Evolutionary conservation across 2,888 invertebrate species (phyloP).

Genomic region (Caenorhabditis sinica): DNA sequence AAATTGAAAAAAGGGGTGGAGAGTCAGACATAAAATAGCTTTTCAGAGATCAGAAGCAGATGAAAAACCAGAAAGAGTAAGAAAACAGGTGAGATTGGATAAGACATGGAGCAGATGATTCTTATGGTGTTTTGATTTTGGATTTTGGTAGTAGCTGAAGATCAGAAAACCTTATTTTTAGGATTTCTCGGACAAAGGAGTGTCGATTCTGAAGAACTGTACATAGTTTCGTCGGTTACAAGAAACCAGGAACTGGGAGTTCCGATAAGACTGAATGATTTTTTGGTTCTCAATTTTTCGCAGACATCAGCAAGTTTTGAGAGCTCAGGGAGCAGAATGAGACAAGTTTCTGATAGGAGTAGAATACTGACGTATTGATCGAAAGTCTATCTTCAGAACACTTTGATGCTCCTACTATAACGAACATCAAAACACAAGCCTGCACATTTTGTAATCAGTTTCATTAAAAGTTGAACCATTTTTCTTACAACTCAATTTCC

Average conservation of each 20-base stretch:
- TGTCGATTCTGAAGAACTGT: not conserved
- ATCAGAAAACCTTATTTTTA: not conserved
- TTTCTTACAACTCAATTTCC: too few relatives aligned
- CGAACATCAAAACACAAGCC: not conserved
- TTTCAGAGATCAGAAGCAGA: slow-evolving; percentile 9
- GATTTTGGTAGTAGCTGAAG: not conserved
- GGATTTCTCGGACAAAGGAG: too few relatives aligned
- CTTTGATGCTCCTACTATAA: not conserved
- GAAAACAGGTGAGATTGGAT: not conserved
- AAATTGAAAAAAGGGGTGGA: not conserved
- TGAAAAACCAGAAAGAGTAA: not conserved
- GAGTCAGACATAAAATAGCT: too few relatives aligned
- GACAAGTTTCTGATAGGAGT: too few relatives aligned
- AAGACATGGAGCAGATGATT: not conserved
- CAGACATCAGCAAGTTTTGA: slow-evolving; percentile 9
- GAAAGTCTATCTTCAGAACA: too few relatives aligned
- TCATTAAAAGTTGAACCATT: not conserved
- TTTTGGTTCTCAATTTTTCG: not conserved
- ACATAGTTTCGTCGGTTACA: not conserved
- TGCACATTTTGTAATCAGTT: not conserved
- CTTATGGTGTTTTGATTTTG: not conserved
- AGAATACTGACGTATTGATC: too few relatives aligned
- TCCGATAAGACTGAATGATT: slow-evolving; percentile 17
- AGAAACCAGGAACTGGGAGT: not conserved
- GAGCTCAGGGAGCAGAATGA: not conserved